Base-by-base conservation (phyloP, 53 echinoderm and acorn worm genomes). In the Hippasteria phrygiana region DNA sequence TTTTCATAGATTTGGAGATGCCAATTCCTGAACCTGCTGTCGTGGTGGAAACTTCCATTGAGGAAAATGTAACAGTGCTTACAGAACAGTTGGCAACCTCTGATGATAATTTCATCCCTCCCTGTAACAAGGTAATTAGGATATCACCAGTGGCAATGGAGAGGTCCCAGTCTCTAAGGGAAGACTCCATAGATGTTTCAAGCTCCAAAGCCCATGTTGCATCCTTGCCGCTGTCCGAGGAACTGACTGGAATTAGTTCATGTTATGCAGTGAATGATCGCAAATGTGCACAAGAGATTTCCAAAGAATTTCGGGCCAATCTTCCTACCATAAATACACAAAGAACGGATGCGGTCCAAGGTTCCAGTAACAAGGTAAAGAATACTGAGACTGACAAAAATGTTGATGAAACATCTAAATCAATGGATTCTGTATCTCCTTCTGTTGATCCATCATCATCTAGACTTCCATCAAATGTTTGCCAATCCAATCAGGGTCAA, bases 1-100 rank as follows among this genome's bases (percentile, higher is more conserved):
- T 81, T 26, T 42, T 65, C 20, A 1, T 81, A 6, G 81, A 64
- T 32, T 29, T 18, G 43, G 65, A 81, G 11, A 27, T 51, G 33
- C 34, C 53, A 34, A 45, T 81, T 24, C 81, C 81, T 18, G 64
- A 81, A 37, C 81, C 81, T 16, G 81, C 81, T 43, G 65, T 65
- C 29, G 43, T 64, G 6, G 81, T 81, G 13, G 81, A 81, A 18
- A 46, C 81, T 2, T 27, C 29, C 65, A 81, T 65, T 27, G 81
- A 81, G 32, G 64, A 63, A 7, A 40, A 26, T 37, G 20, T 29
- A 4, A 38, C 27, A 62, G 31, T 55, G 26, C 22, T 27, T 56
- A 37, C 3, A 35, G 59, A 78, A 42, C 78, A 55, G 3, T 50
- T 46, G 3, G 59, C 20, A 48, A 4, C 41, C 39, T 2, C 9